Base-by-base conservation (phyloP, 2,113 vertebrate species). In the Gorsachius goisagi region DNA sequence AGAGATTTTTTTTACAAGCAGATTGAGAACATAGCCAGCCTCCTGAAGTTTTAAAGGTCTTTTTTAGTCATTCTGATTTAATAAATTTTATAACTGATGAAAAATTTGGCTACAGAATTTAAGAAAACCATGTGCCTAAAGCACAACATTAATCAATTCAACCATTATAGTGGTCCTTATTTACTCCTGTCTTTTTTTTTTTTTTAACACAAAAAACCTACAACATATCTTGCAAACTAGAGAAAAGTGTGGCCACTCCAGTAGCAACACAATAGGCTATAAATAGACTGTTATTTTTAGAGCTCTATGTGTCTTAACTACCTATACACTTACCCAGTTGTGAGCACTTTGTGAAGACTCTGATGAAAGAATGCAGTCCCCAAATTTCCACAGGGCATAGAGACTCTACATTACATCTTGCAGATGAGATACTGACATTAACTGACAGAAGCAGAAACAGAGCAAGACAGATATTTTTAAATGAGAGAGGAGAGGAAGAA, bases 281-380 rank as follows among this genome's bases (percentile, higher is more conserved):
- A 94, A 94, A 94, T 88, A 95, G 55, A 45, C 30, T 39, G 68
- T n/a, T 97, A 94, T 96, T 97, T 97, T 97, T 94, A 97, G 92
- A 96, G 35, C 32, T 73, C 49, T 79, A 15, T 85, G 49, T 75
- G 85, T 94, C 88, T 91, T 95, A 95, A 95, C 91, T 96, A 85
- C 66, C 55, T 78, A 63, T 85, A 94, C 97, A 93, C 55, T 96
- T 90, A 96, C 79, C 71, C 90, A 69, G 63, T 93, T 87, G 76
- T 72, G 73, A 95, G 78, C 88, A 74, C 93, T 94, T 94, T 89
- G 59, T 91, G 86, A 78, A 93, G 89, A 84, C 58, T 39, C 73
- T 68, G 53, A 80, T 90, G 69, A 82, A 95, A 93, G 68, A 84
- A 89, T n/a, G 39, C 73, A 90, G 69, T 91, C 76, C 94, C 67